phyloP scores from a whole-genome alignment of 2,888 invertebrate genomes.

The Volucella inanis region DNA sequence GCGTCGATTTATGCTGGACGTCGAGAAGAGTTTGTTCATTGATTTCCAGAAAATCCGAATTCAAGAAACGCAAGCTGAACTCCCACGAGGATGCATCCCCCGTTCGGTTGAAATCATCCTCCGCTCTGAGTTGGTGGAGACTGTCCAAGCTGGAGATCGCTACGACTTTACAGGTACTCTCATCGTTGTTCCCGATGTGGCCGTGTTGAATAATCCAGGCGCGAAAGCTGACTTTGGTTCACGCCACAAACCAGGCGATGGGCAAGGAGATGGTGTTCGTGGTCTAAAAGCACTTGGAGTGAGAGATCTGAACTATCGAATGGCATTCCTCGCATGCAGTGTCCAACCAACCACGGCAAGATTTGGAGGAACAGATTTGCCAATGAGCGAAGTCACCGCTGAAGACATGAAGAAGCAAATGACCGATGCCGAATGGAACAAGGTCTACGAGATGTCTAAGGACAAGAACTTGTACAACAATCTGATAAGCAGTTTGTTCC shows the following conservation, averaged over 20 bases:
- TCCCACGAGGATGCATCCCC: constrained; percentile 98
- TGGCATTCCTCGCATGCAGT: constrained; percentile 97
- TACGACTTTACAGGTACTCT: constrained; percentile 98
- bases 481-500: constrained; percentile 95
- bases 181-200: constrained; percentile 98
- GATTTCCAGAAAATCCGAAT: constrained; percentile 99
- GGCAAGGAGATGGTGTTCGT: constrained; percentile 92
- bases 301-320: constrained; percentile 91
- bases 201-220: constrained; percentile 92
- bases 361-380: constrained; percentile 93
- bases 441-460: constrained; percentile 97
- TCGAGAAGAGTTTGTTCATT: constrained; percentile 96
- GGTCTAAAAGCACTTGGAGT: constrained; percentile 93
- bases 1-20: constrained; percentile 93
- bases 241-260: constrained; percentile 88
- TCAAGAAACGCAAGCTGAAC: constrained; percentile 98
- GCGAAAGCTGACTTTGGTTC: constrained; percentile 92
- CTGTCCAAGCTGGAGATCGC: constrained; percentile 90
- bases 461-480: constrained; percentile 96
- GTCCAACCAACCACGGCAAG: constrained; percentile 93
- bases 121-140: constrained; percentile 97
- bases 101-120: constrained; percentile 97
- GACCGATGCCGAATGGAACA: constrained; percentile 96
- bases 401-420: constrained; percentile 97
- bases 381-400: constrained; percentile 94